phyloP scores from a whole-genome alignment of 92 coral and sea anemone genomes.

The Epizoanthus ramosus region DNA sequence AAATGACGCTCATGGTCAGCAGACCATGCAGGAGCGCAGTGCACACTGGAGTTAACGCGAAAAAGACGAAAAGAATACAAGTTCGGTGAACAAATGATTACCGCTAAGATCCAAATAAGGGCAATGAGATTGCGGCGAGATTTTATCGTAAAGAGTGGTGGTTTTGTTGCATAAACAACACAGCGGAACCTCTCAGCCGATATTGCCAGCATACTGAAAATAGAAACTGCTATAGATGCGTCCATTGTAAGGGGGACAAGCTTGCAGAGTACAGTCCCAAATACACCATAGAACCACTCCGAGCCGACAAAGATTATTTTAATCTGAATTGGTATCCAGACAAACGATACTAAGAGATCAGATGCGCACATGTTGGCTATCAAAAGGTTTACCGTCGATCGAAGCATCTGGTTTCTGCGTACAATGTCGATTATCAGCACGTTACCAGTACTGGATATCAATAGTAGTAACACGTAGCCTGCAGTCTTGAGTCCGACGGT shows the following conservation, averaged over 20 bases:
- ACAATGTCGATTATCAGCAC: background rate
- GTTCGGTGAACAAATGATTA: background rate
- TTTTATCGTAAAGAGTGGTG: background rate
- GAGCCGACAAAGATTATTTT: background rate
- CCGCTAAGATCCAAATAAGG: slow-evolving; percentile 17
- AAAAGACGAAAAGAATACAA: background rate
- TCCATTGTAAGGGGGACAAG: background rate
- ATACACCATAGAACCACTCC: background rate
- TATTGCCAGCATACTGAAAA: slow-evolving; percentile 21
- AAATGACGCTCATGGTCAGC: background rate
- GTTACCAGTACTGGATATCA: background rate
- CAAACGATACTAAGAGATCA: slow-evolving; percentile 1
- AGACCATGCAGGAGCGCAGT: background rate
- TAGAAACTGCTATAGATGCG: background rate
- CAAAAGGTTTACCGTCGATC: slow-evolving; percentile 3
- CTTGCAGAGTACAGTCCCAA: background rate
- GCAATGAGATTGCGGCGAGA: background rate
- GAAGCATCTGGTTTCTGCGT: slow-evolving; percentile 1
- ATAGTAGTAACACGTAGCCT: background rate
- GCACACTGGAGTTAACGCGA: background rate
- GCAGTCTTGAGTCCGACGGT: background rate
- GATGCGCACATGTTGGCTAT: slow-evolving; percentile 13
- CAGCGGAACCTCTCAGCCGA: slow-evolving; percentile 1
- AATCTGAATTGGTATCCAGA: background rate
- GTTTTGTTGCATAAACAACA: background rate